Evolutionary conservation across 2,797 vertebrate species (phyloP), one percentile per base, ranked within the genome.

Genomic region (Urophycis tenuis): DNA sequence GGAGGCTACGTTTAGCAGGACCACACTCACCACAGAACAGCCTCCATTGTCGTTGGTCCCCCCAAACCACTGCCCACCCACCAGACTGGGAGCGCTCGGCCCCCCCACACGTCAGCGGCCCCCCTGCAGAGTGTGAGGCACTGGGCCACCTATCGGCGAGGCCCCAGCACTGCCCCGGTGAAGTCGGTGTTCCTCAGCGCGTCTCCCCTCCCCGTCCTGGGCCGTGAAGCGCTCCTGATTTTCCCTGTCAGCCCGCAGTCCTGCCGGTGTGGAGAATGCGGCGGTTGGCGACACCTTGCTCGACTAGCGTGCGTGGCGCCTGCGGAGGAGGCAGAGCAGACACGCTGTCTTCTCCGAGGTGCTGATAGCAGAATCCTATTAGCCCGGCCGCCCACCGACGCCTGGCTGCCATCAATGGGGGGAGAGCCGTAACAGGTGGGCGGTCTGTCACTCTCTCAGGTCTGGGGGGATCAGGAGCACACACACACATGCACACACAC

Each of bases 321-420:
- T 83, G 83, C 74, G 84, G 88, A 88, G 88, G 90, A 89, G 89
- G 88, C 78, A 82, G 82, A 86, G 86, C 86, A 87, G 90, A 91
- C 89, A 89, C 76, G 87, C 85, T 81, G 88, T 85, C 86, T 85
- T 75, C 87, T 82, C 84, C 81, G 85, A 88, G 90, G 86, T 84
- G 87, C 88, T 87, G 89, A 91, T 91, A 91, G 88, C 74, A 83
- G 90, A 91, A 92, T 92, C 91, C 90, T 86, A 91, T 92, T 92
- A 92, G 84, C 88, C 88, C 87, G 88, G 85, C 89, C 87, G 89
- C 89, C 91, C 83, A 90, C 90, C 86, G 86, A 88, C 32, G 82
- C 85, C 80, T 76, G 81, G 84, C 76, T 85, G 84, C 89, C 89
- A 87, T 87, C 82, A 89, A 88, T 90, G 36, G 82, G 85, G 85